Base-by-base conservation (phyloP, 2,113 vertebrate species). In the Burhinus bistriatus region DNA sequence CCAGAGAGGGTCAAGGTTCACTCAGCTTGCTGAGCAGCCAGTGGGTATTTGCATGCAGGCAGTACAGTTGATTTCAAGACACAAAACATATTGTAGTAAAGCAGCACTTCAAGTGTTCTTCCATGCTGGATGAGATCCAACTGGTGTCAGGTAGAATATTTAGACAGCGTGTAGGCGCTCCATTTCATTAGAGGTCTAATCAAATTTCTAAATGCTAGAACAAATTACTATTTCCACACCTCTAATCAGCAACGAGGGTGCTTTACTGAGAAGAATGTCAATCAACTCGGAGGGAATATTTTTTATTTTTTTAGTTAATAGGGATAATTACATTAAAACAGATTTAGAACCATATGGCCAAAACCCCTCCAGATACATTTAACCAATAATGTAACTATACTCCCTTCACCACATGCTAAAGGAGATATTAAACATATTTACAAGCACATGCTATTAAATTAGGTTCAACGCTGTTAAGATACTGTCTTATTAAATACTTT, bases 181-280 rank as follows among this genome's bases (percentile, higher is more conserved):
- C 77, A 55, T 96, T 97, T 95, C 95, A 92, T 92, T 82, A 96
- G 83, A 97, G 87, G 89, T 84, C 91, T 95, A 96, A 97, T 95
- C 94, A 96, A 89, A 93, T 95, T 94, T 95, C 92, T 87, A 91
- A 96, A 92, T 32, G 83, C 77, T 91, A 82, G 95, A 97, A 96
- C 92, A 95, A 96, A 95, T 95, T 92, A 95, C 70, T 97, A 95
- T 95, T 96, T 97, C 97, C 91, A 96, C 96, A 97, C 92, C 89
- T 97, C 89, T 97, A 93, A 97, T 95, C 96, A 95, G 93, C 72
- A 93, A 45, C 2, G 32, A 95, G 86, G 27, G 73, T 49, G 61
- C 91, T 94, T 95, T 92, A 92, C 90, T 84, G 40, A 87, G 83
- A 92, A 76, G 73, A 93, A 95, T 45, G 96, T 92, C 97, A 97